Conservation (phyloP, 92 coral and sea anemone species). For the Porites lobata region DNA sequence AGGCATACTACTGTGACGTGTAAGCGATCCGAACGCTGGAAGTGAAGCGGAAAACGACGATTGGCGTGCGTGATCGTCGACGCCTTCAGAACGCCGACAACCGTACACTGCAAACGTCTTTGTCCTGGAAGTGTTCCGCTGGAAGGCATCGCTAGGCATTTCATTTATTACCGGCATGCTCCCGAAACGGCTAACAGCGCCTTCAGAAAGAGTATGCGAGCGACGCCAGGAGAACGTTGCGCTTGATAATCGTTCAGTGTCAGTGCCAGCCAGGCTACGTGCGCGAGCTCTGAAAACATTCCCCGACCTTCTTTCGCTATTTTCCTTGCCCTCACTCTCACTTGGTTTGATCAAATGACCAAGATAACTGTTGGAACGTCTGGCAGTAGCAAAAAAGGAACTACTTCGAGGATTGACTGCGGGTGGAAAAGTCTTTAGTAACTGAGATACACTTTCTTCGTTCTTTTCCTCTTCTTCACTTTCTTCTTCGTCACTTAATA, state of each 20-base stretch:
- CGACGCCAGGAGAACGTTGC: constrained; percentile 47
- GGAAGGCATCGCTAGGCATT: constrained; percentile 49
- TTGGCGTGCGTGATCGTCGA: background rate
- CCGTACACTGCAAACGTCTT: constrained; percentile 39
- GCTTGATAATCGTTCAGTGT: constrained; percentile 22
- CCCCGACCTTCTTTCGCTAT: background rate
- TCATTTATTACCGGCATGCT: constrained; percentile 87
- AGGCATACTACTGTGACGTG: constrained; percentile 78
- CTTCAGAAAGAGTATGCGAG: constrained; percentile 54
- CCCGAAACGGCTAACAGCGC: constrained; percentile 57
- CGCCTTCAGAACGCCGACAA: background rate
- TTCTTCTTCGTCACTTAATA: constrained; percentile 68
- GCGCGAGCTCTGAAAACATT: constrained; percentile 9
- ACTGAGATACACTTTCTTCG: constrained; percentile 11
- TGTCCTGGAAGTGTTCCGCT: constrained; percentile 15
- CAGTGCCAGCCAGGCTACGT: constrained; percentile 19
- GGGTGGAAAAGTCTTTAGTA: constrained; percentile 12
- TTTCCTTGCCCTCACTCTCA: background rate
- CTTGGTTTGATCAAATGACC: background rate
- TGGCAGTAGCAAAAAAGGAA: constrained; percentile 18
- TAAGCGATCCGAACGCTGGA: constrained; percentile 51
- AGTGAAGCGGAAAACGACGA: constrained; percentile 10
- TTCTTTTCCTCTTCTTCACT: constrained; percentile 52
- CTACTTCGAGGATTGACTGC: constrained; percentile 31
- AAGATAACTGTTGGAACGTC: constrained; percentile 13